These are phyloP conservation scores for Peromyscus maniculatus DNA, from an alignment of 2,113 vertebrate genomes.

Conservation along the genomic window DNA sequence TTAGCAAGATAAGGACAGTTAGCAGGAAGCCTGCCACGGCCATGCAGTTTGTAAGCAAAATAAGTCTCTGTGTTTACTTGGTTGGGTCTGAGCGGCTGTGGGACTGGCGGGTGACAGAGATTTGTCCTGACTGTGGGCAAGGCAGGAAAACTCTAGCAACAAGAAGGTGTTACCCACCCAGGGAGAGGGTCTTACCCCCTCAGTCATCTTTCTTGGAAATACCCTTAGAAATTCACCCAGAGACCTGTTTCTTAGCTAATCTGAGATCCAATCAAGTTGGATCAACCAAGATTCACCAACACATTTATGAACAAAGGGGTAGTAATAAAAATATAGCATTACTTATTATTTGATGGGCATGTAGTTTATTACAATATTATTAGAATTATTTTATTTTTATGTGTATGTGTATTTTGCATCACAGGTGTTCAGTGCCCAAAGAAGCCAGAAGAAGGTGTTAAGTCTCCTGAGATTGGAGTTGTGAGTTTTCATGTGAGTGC, in stretches of 20 bases:
- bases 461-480: not conserved
- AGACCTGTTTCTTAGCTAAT: not conserved
- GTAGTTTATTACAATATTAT: not conserved
- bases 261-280: not conserved
- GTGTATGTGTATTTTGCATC: not conserved
- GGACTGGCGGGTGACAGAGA: too few relatives aligned
- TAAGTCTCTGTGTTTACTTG: too few relatives aligned
- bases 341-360: not conserved
- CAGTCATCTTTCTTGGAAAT: not conserved
- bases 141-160: too few relatives aligned
- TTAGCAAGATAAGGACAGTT: too few relatives aligned
- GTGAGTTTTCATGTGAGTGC: not conserved
- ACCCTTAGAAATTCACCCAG: not conserved
- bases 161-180: not conserved
- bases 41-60: too few relatives aligned
- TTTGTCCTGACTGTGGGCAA: too few relatives aligned
- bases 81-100: too few relatives aligned
- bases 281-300: not conserved
- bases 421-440: not conserved
- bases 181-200: not conserved
- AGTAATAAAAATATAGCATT: constrained; percentile 17
- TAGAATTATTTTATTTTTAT: constrained; percentile 31
- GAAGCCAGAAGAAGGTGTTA: not conserved
- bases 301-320: not conserved
- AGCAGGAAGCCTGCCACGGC: too few relatives aligned